Percentiles rank a stretch among this genome's conserved stretches.
Conservation (phyloP, 2,888 invertebrate species). For the Troilus luridus region DNA sequence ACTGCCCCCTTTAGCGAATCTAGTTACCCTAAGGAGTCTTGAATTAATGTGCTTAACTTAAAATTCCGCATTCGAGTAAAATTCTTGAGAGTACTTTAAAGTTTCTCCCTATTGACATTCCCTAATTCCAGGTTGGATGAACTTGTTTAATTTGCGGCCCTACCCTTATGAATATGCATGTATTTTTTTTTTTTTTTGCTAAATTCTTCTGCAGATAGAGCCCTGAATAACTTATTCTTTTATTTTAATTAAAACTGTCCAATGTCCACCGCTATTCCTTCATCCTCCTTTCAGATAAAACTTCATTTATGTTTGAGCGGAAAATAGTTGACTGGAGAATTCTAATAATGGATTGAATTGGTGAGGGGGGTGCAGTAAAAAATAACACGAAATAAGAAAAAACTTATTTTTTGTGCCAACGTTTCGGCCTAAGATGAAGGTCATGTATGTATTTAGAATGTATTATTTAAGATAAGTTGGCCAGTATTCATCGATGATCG, state of each 20-base stretch:
- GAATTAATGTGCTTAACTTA: background rate
- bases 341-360: too few relatives aligned
- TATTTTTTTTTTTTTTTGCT: constrained; percentile 20
- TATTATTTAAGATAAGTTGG: too few relatives aligned
- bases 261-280: background rate
- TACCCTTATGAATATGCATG: constrained; percentile 28
- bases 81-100: constrained; percentile 32
- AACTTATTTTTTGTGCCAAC: too few relatives aligned
- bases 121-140: constrained; percentile 29
- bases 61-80: constrained; percentile 10
- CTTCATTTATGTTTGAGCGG: background rate
- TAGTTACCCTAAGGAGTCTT: background rate
- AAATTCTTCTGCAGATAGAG: constrained; percentile 29
- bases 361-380: too few relatives aligned
- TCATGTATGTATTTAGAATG: too few relatives aligned
- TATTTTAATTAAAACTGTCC: constrained; percentile 40
- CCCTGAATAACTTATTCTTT: constrained; percentile 44
- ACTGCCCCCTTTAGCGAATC: background rate
- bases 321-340: background rate
- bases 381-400: too few relatives aligned
- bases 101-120: constrained; percentile 39
- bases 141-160: constrained; percentile 36
- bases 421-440: too few relatives aligned
- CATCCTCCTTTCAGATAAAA: background rate
- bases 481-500: too few relatives aligned